Base-by-base conservation (phyloP, 1,140 invertebrate species). In the Cherax destructor region DNA sequence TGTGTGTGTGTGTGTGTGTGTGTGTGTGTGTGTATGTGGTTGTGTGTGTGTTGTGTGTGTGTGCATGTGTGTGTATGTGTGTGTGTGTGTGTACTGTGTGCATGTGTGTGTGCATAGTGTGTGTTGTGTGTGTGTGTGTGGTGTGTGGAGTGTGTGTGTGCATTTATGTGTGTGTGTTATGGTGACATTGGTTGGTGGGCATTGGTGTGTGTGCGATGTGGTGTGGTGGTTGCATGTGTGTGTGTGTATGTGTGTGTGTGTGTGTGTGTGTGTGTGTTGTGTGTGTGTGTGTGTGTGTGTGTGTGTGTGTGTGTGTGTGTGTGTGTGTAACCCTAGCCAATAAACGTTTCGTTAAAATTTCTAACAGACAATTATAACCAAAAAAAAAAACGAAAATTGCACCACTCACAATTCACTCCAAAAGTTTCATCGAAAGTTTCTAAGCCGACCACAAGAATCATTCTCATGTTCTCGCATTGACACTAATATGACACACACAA, bases 281-380 rank as follows among this genome's bases (percentile, higher is more conserved):
- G 30, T 41, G 30, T 41, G 56, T 59, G 16, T 59, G 56, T 59
- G 56, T 59, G 56, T 59, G 56, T 59, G 41, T 76, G 74, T 76
- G 41, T 76, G 74, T 76, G 41, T 76, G 74, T 76, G 41, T 76
- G 41, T 76, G 41, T 76, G 74, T 76, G 41, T 76, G 41, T 76
- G 41, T 76, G 74, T 76, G 41, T 76, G 41, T 76, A 41, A 41
- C 30, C 30, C 30, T 41, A 0, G 2, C 30, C 30, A 41, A 41
- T 41, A 41, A 41, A 41, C 30, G 0, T 41, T 41, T 41, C 30
- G 0, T 41, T 41, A 2, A 41, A 41, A 41, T 41, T 41, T 41
- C 30, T 41, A 41, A 41, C 30, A 41, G 0, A 41, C 30, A 41
- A 2, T 41, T 41, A 41, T 41, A 41, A 41, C 30, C 30, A 41